Evolutionary conservation across 2,888 invertebrate genomes (phyloP), one percentile per base, ranked within the genome.

Genomic region (Allygus modestus): DNA sequence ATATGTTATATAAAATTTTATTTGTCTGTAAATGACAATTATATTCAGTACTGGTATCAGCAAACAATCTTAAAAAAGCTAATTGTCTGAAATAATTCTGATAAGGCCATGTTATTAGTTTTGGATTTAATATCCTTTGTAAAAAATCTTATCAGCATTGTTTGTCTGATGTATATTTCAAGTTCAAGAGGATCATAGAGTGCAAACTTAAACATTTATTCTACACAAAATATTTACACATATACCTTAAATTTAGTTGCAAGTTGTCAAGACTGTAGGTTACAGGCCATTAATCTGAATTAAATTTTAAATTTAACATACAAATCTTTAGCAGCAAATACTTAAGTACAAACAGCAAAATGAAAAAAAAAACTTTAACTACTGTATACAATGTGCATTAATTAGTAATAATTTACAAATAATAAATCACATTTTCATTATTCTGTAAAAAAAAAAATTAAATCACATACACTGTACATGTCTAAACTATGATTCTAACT

Each of bases 341-440:
- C 41, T 71, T 77, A 77, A 77, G 75, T 77, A 77, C 75, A 77
- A 73, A 77, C 51, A 77, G 26, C 15, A 77, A 77, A 28, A 28
- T 46, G 23, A 7, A n/a, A 46, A 46, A 46, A 46, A 73, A 73
- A 17, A 73, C n/a, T 73, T 73, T 73, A 41, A 28, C 65, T 65
- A 28, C 65, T 65, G 65, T 65, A 65, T 28, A 28, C 41, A 71
- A 71, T 37, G 37, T 41, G 37, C 41, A 71, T 33, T 7, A 69
- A 28, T 69, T 69, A 33, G 41, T 41, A 4, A 28, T 28, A 37
- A 77, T 43, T 26, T 41, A 43, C 51, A 73, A 41, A n/a, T 11
- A 46, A 26, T 46, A 46, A 41, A 77, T 77, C 77, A 77, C 77
- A 77, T 77, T 77, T 73, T 77, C 77, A 77, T 46, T 41, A 46